phyloP scores from a whole-genome alignment of 2,797 vertebrate genomes.

The Sebastes goodei region DNA sequence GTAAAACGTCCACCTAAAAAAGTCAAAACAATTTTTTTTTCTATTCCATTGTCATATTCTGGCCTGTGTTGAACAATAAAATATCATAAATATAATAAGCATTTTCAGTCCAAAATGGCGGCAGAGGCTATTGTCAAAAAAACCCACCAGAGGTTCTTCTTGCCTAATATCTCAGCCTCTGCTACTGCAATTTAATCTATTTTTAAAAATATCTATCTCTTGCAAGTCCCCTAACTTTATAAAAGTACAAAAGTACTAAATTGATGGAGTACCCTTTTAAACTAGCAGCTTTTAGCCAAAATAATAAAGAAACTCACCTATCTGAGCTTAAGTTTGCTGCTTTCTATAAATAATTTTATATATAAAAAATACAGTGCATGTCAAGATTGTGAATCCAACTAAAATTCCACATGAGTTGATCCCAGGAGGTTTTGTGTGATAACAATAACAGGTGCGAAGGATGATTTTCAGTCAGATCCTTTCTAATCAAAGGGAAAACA shows the following conservation, averaged over 20 bases:
- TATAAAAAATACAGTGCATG: not conserved
- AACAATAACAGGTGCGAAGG: constrained; percentile 34
- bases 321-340: not conserved
- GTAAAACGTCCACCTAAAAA: too few relatives aligned
- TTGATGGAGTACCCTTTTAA: not conserved
- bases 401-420: not conserved
- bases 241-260: not conserved
- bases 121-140: too few relatives aligned
- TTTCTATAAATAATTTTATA: not conserved
- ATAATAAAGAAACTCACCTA: not conserved
- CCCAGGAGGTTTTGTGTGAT: not conserved
- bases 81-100: too few relatives aligned
- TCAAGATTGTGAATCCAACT: not conserved
- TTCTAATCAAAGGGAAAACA: constrained; percentile 41
- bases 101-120: too few relatives aligned
- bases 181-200: not conserved
- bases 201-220: not conserved
- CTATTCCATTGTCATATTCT: too few relatives aligned
- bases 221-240: not conserved
- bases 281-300: not conserved
- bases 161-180: not conserved
- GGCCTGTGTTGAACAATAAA: too few relatives aligned
- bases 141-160: too few relatives aligned
- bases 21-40: too few relatives aligned
- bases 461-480: constrained; percentile 11